A percentile compares a stretch with the other conserved stretches of the same genome.
Conservation (phyloP, 2,113 vertebrate species). For the Ailuropoda melanoleuca region DNA sequence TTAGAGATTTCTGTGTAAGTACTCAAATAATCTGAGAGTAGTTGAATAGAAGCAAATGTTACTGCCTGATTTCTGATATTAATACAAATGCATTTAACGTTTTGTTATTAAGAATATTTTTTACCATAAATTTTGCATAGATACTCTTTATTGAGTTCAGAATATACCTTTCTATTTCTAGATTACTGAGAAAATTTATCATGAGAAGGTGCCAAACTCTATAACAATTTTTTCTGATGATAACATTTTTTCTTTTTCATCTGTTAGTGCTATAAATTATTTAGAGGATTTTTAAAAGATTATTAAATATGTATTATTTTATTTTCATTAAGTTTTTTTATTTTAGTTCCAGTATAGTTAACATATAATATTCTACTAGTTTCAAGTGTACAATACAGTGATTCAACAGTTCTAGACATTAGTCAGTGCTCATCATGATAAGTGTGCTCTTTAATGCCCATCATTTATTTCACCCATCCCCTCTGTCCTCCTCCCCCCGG, state of each 20-base stretch:
- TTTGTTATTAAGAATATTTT: not conserved
- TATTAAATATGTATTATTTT: not conserved
- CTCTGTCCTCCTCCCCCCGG: too few species aligned
- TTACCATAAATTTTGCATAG: not conserved
- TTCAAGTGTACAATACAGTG: not conserved
- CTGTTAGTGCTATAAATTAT: not conserved
- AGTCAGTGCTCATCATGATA: not conserved
- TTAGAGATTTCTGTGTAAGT: not conserved
- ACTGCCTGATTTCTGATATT: not conserved
- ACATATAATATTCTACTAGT: not conserved
- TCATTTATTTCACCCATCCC: not conserved
- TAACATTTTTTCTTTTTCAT: not conserved
- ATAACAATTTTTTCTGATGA: not conserved
- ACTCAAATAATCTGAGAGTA: not conserved
- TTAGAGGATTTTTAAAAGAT: not conserved
- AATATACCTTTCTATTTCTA: not conserved
- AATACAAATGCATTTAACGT: not conserved
- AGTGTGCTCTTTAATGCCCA: not conserved
- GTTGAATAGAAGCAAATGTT: not conserved
- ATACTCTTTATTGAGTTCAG: not conserved
- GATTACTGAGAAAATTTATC: slow-evolving; percentile 21
- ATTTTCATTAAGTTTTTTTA: not conserved
- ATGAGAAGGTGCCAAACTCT: not conserved
- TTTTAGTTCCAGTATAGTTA: not conserved
- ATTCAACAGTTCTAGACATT: not conserved